Evolutionary conservation across 2,797 vertebrate genomes (phyloP).

Genomic region (Dryobates pubescens): DNA sequence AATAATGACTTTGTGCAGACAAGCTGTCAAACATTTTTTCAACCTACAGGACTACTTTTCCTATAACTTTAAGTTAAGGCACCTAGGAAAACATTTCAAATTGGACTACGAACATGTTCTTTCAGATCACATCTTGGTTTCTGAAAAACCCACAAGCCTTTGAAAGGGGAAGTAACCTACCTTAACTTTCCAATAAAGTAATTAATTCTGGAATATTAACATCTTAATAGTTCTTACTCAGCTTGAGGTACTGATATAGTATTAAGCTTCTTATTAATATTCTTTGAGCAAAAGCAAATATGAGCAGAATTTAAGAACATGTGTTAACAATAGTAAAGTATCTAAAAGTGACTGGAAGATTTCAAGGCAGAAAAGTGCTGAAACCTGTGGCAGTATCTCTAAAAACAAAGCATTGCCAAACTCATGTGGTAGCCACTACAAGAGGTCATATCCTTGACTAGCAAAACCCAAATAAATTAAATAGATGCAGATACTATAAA

Average conservation of each 20-base stretch:
- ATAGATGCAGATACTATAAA: neutral
- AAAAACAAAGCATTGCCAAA: neutral
- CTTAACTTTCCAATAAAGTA: neutral
- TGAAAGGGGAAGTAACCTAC: neutral
- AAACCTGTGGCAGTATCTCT: neutral
- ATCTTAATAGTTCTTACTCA: neutral
- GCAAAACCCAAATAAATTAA: neutral
- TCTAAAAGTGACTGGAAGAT: neutral
- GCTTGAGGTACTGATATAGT: neutral
- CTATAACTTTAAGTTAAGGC: neutral
- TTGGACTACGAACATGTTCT: neutral
- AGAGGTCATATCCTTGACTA: neutral
- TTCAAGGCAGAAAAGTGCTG: neutral
- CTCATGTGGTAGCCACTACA: neutral
- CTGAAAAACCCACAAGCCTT: neutral
- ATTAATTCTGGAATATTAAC: neutral
- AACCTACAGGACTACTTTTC: neutral
- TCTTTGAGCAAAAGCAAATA: neutral
- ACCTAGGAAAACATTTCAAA: neutral
- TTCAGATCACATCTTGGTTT: neutral
- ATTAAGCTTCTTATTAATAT: neutral
- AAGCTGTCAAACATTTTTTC: neutral
- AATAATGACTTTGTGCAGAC: neutral
- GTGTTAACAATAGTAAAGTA: neutral
- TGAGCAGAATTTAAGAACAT: neutral